Base-by-base conservation (phyloP, 2,888 invertebrate genomes). In the Caenorhabditis sinica region DNA sequence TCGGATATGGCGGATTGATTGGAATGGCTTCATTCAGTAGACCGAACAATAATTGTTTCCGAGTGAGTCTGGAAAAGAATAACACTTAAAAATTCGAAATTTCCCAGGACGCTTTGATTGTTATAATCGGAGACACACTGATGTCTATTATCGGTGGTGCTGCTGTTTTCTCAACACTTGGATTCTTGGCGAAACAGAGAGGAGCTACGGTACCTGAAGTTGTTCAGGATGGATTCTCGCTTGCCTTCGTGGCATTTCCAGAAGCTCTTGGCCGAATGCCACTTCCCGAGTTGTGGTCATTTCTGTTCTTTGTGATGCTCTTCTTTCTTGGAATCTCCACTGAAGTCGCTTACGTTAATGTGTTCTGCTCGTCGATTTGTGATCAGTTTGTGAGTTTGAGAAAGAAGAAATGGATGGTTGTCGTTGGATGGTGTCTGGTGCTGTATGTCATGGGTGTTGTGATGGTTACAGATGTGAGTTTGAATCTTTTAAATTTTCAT, bases 291-390 rank as follows among this genome's bases (percentile, higher is more conserved):
- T 87, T 93, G 9, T 93, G 93, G 93, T 90, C 93, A 0, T 89
- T 93, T 17, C 88, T 93, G 3, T 93, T 93, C 89, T 93, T 93
- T 87, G 43, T 93, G 66, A 93, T 93, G 93, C 89, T 93, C 30
- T 93, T 93, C 86, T 91, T 93, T 17, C 89, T 93, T n/a, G 93
- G 93, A 40, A 89, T 93, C 71, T 87, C 88, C 66, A 90, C 86
- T 2, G 83, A 86, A 71, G 77, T 88, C 15, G 82, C 73, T 13
- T 68, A 79, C 30, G 86, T 79, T 49, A 68, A 76, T 45, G 76
- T 82, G 25, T 68, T 80, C 76, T 85, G 86, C 66, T 88, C 90
- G 11, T 88, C 90, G 11, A 73, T 90, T 20, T 86, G 86, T 60
- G 90, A 91, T 51, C 86, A 86, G 36, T 88, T 87, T 61, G 88